A percentile compares a stretch with the other conserved stretches of the same genome.
Evolutionary conservation across 2,797 vertebrate species (phyloP).

Genomic region (Protosalanx chinensis): DNA sequence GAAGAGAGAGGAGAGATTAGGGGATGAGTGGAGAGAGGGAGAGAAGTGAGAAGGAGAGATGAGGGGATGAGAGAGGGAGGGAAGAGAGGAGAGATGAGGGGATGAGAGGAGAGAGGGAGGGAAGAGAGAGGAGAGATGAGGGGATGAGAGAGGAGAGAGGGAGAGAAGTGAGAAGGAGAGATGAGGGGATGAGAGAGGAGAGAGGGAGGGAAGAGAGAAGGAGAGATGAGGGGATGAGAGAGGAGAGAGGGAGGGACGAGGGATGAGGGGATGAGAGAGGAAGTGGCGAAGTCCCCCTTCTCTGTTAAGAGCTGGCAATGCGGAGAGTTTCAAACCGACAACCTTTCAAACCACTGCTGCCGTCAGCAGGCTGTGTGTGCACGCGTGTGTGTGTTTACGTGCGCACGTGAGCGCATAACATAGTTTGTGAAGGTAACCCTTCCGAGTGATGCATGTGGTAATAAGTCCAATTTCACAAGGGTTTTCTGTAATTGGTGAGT

Average conservation of each 20-base stretch:
- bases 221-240: background rate
- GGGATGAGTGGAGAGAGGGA: too few species aligned
- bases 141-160: background rate
- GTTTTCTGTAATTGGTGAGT: background rate
- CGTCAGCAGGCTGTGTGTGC: background rate
- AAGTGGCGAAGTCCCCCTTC: background rate
- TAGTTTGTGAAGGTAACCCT: background rate
- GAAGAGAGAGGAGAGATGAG: too few species aligned
- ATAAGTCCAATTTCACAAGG: background rate
- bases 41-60: too few species aligned
- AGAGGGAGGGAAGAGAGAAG: background rate
- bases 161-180: background rate
- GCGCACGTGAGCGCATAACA: conserved; percentile 1
- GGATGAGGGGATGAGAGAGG: background rate
- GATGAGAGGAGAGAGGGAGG: too few species aligned
- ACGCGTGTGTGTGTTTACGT: conserved; percentile 1
- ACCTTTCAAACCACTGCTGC: background rate
- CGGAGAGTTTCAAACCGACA: background rate
- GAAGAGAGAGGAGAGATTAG: too few species aligned
- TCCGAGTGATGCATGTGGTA: background rate
- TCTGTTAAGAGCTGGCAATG: background rate
- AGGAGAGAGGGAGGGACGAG: background rate
- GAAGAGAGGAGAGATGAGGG: too few species aligned
- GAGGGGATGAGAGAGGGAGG: too few species aligned
- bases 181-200: background rate